Conservation (phyloP, 2,113 vertebrate species). For the Trogon surrucura region DNA sequence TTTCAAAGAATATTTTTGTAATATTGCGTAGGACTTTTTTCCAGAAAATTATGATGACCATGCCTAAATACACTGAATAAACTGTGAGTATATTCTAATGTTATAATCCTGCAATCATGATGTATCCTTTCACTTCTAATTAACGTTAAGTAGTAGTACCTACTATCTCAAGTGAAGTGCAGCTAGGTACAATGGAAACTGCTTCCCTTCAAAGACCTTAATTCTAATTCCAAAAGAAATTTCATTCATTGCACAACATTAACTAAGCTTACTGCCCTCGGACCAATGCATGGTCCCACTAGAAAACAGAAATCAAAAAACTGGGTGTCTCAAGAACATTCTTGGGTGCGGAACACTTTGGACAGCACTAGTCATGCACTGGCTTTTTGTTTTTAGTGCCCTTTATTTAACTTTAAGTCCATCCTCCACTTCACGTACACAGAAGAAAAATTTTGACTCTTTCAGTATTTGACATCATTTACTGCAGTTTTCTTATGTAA, state of each 20-base stretch:
- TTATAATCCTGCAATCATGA: neutral
- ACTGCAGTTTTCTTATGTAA: neutral
- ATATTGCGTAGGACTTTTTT: neutral
- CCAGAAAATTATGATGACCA: neutral
- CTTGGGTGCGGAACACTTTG: neutral
- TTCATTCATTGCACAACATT: neutral
- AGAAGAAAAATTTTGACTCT: neutral
- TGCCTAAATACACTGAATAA: neutral
- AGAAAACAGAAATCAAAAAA: neutral
- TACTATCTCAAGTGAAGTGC: neutral
- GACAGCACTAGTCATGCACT: rapidly evolving
- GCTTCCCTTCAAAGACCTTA: neutral
- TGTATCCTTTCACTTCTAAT: neutral
- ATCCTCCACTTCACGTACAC: neutral
- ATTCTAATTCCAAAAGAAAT: neutral
- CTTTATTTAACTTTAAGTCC: neutral
- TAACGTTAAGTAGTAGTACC: neutral
- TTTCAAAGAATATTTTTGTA: neutral
- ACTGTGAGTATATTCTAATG: neutral
- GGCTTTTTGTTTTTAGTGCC: neutral
- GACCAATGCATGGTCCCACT: neutral
- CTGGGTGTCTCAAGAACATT: neutral
- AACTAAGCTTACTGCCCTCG: neutral
- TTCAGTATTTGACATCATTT: neutral
- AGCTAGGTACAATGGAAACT: neutral